These are phyloP conservation scores for Prunella fulvescens DNA, from an alignment of 2,113 vertebrate species.

Conservation along the genomic window DNA sequence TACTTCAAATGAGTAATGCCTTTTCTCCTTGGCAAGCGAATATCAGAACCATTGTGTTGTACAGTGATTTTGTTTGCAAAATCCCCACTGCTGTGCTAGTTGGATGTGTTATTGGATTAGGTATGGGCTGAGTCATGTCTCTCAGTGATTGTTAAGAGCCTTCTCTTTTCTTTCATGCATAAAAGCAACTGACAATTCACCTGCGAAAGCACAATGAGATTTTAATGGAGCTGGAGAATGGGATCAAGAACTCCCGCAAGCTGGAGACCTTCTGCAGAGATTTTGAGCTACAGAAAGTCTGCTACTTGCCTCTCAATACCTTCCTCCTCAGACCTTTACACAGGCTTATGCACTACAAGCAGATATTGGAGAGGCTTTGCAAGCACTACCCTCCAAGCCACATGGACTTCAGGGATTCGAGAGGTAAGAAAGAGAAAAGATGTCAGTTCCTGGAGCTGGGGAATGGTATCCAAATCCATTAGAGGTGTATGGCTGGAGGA, in stretches of 20 bases:
- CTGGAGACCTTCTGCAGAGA: slow-evolving; percentile 88
- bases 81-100: neutral
- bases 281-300: slow-evolving; percentile 97
- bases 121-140: neutral
- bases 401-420: slow-evolving; percentile 90
- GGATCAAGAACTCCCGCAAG: slow-evolving; percentile 79
- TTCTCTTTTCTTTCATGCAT: neutral
- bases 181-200: slow-evolving; percentile 84
- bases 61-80: neutral
- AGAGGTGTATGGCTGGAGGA: neutral
- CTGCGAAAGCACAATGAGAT: slow-evolving; percentile 88
- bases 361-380: slow-evolving; percentile 94
- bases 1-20: neutral
- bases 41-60: neutral
- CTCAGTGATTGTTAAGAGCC: neutral
- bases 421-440: slow-evolving; percentile 75
- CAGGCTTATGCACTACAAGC: slow-evolving; percentile 95
- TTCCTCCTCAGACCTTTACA: slow-evolving; percentile 95
- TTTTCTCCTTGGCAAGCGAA: neutral
- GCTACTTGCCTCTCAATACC: slow-evolving; percentile 93
- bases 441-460: neutral
- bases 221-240: slow-evolving; percentile 84
- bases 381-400: slow-evolving; percentile 89
- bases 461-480: neutral
- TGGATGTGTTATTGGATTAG: neutral